Base-by-base conservation (phyloP, 2,888 invertebrate genomes). In the Sarcophaga variegata region DNA sequence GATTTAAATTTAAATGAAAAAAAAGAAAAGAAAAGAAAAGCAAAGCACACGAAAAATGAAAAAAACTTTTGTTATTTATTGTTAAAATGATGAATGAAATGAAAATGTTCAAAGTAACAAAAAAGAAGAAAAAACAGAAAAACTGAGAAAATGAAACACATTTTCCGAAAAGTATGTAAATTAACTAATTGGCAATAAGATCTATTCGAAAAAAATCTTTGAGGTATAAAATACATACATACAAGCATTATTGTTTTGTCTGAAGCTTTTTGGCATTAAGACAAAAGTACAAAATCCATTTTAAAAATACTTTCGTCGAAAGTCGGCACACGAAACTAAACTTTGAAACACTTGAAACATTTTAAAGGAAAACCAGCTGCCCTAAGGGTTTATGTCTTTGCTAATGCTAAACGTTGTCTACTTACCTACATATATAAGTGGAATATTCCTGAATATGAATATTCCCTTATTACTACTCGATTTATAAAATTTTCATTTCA, bases 51-150 rank as follows among this genome's bases (percentile, higher is more conserved):
- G 60, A 27, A 60, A 84, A 70, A 62, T 20, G 47, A 75, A 47
- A 75, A 47, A 47, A 77, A 78, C 14, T 60, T 11, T 67, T 59
- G 59, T 37, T 71, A 20, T 69, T 83, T 80, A 49, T 77, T 72
- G 63, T 66, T 47, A 20, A 70, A 74, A 75, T 84, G 81, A 87
- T 84, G 87, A 81, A 87, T 86, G 86, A 78, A 17, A 85, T 83
- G 66, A 83, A 81, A 72, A 69, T 59, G 60, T 63, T 84, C 70
- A 37, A 64, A 49, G 37, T n/a, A n/a, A 27, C 49, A 66, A 71
- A 10, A 17, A 45, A 67, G n/a, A 6, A 37, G 2, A 37, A 22
- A 22, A 22, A 22, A 22, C 22, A 45, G 8, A 37, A 69, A 25
- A 60, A 54, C 2, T 10, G 59, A 45, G 47, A 69, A 74, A 72